Base-by-base conservation (phyloP, 2,888 invertebrate species). In the Oxyteleia sp. region DNA sequence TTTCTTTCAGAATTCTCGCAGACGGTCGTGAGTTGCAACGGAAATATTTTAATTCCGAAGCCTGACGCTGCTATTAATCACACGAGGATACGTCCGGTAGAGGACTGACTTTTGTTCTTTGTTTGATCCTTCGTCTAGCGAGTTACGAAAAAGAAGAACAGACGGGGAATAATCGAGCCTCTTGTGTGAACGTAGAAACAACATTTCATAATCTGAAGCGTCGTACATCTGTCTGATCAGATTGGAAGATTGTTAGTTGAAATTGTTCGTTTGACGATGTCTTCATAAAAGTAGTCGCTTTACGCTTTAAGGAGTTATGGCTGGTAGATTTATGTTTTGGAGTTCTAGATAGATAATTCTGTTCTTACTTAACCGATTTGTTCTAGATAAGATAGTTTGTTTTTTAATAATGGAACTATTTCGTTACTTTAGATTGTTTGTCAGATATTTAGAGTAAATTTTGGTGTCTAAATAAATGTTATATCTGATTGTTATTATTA, bases 151-250 rank as follows among this genome's bases (percentile, higher is more conserved):
- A 61, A 61, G 59, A 43, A 29, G 45, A 45, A 45, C 45, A 20
- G 32, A 2, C 61, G 26, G 26, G 23, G 43, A 16, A 45, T 45
- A 29, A 61, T 45, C 45, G 18, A 45, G 45, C 7, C 45, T 32
- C 45, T 41, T 38, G 57, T 49, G 45, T 47, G 57, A 68, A 47
- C 53, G 16, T 23, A 59, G 18, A 41, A 59, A 47, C 41, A 16
- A 59, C 26, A 38, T 71, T 71, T 71, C 71, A 26, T 51, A 71
- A 71, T 71, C 59, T 16, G 15, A 69, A 57, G 35, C 43, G 38
- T n/a, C 18, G 26, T 47, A 29, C 47, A 5, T 16, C 47, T 69
- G 38, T 69, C 55, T 57, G 35, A 69, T 45, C 57, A 20, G 32
- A 32, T 10, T 8, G 32, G 1, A 43, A 35, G 29, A 35, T 29